Conservation (phyloP, 2,888 invertebrate species). For the Acleris emargana region DNA sequence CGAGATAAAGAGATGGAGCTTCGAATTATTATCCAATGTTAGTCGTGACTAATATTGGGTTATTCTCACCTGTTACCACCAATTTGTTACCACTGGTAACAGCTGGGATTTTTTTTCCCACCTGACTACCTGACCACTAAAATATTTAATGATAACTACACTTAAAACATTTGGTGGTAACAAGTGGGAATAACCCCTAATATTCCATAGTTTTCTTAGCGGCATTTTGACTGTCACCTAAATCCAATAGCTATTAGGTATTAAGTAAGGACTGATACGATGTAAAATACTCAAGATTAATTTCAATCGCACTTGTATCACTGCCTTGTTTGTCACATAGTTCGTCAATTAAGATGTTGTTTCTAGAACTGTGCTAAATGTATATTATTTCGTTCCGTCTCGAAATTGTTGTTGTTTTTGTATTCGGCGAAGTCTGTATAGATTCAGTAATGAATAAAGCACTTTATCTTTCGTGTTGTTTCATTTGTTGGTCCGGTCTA, state of each 20-base stretch:
- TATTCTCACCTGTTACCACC: no score
- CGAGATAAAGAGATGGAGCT: no score
- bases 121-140: no score
- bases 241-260: conserved; percentile 60
- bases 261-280: conserved; percentile 81
- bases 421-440: conserved; percentile 75
- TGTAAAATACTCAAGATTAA: conserved; percentile 60
- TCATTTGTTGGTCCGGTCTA: conserved; percentile 41
- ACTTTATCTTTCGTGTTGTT: conserved; percentile 69
- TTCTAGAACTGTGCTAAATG: conserved; percentile 51
- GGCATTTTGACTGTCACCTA: conserved; percentile 34
- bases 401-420: conserved; percentile 76
- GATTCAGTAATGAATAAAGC: conserved; percentile 79
- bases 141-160: no score
- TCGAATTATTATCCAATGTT: no score
- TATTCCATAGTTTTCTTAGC: not conserved
- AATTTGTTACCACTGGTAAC: no score
- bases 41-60: no score
- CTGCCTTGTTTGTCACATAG: conserved; percentile 58
- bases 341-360: conserved; percentile 41
- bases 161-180: no score
- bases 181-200: no score
- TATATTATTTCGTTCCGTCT: conserved; percentile 57
- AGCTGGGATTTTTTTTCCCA: no score
- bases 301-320: conserved; percentile 52